Evolutionary conservation across 2,797 vertebrate genomes (phyloP), one percentile per base, ranked within the genome.

Genomic region (Cyclopterus lumpus): DNA sequence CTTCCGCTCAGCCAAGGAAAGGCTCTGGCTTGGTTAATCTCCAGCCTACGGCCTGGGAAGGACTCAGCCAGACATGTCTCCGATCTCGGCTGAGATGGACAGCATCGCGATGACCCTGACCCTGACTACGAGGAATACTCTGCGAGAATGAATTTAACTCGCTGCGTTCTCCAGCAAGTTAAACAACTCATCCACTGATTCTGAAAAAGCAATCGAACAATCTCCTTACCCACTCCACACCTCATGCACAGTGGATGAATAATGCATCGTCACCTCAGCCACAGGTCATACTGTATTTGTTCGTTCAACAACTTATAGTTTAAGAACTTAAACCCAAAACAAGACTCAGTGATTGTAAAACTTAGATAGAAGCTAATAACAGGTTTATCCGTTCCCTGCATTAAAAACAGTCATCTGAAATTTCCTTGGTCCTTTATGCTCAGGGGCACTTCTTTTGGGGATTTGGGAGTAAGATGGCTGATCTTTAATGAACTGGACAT

Each of bases 221-320:
- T 28, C 24, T 67, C 34, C 28, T 40, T 40, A 34, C 12, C 16
- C 3, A 51, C 61, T 66, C 36, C 32, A 30, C 38, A 48, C 55
- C 38, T 73, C 28, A 48, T 60, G 71, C 57, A 63, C 26, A 48
- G 7, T 6, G 46, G 61, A 82, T 82, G 57, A 82, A 83, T 71
- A 86, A 75, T 79, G 59, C 57, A 76, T 46, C 12, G 51, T 44
- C 44, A 75, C 59, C 73, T 67, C 32, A 75, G 59, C 58, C 53
- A 82, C 80, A 80, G 57, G 71, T 76, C 54, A 62, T 32, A 40
- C 49, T 11, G 3, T 26, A 53, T 77, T 61, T 82, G 63, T 20
- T 78, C 26, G 4, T 30, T 67, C 53, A 65, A 53, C 74, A 81
- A 76, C 68, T 82, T 69, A n/a, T n/a, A 48, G 55, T 73, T 70